Percentiles rank a stretch among this genome's conserved stretches.
phyloP scores from a whole-genome alignment of 2,888 invertebrate species.

The Malthinus seriepunctatus region DNA sequence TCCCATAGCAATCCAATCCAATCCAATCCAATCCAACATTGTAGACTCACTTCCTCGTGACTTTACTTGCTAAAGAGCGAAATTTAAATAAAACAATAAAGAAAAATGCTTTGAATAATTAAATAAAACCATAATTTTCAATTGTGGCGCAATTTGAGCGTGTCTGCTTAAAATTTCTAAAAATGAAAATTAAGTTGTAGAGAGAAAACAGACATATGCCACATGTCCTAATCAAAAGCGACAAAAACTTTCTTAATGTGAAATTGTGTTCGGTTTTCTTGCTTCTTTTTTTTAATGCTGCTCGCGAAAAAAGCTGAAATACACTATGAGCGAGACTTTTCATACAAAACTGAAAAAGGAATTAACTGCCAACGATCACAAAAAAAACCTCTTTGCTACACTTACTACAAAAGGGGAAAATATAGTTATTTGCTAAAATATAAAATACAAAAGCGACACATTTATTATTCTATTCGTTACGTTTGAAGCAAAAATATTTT shows the following conservation, averaged over 20 bases:
- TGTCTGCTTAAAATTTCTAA: no score
- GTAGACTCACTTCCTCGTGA: no score
- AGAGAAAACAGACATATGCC: slow-evolving; percentile 22
- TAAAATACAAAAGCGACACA: slow-evolving; percentile 10
- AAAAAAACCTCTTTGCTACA: slow-evolving; percentile 10
- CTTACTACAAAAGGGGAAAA: slow-evolving; percentile 10
- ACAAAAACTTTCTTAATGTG: slow-evolving; percentile 23
- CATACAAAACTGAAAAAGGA: slow-evolving; percentile 18
- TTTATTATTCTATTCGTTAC: slow-evolving; percentile 9
- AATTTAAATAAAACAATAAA: no score
- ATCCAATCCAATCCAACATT: no score
- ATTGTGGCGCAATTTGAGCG: no score
- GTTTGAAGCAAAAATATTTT: no score
- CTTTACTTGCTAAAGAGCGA: no score
- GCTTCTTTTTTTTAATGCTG: slow-evolving; percentile 12
- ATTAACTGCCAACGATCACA: slow-evolving; percentile 18
- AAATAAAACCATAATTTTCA: no score
- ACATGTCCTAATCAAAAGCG: slow-evolving; percentile 23
- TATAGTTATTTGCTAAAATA: slow-evolving; percentile 18
- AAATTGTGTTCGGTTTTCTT: slow-evolving; percentile 18
- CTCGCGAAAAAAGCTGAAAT: slow-evolving; percentile 6
- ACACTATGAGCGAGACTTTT: slow-evolving; percentile 14
- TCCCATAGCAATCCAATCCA: no score
- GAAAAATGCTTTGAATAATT: no score
- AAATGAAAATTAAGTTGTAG: slow-evolving; percentile 15